Base-by-base conservation (phyloP, 2,797 vertebrate species). In the Epinephelus coioides region DNA sequence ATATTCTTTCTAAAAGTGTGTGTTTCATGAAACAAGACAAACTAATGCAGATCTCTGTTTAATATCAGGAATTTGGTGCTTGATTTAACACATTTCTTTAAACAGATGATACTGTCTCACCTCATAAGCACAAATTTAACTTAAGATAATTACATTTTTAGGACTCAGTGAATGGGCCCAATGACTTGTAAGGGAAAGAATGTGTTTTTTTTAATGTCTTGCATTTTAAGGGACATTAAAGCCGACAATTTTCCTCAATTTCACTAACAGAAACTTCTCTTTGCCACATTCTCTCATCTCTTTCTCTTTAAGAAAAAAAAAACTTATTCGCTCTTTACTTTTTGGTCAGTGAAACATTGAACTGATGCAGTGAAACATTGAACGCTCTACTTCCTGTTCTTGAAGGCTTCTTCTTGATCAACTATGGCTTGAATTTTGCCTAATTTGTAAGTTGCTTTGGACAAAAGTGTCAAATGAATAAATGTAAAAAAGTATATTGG, bases 11-110 rank as follows among this genome's bases (percentile, higher is more conserved):
- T 18, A 44, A 65, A 15, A 57, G 25, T 64, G 10, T 6, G 2
- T 53, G 23, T 44, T 44, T 61, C 6, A 53, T 75, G 25, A 68
- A 68, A 34, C 38, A 60, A 53, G 27, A 54, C 18, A 18, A 53
- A 23, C 21, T 19, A 19, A 10, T 19, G 46, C 38, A 44, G 14
- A 40, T 40, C 23, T 67, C 9, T 30, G 18, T 53, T 62, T 56
- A 56, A 4, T 25, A 15, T 38, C 0, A 38, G n/a, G 10, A 54
- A 6, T 11, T 27, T 62, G 27, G 51, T 53, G 10, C n/a, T 38
- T 38, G 25, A 55, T 19, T 59, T 21, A 38, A 12, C 6, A 5
- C 1, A 34, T 55, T 34, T 54, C 6, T 50, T 43, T 10, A 66
- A 64, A 64, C 11, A 9, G 51, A 19, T 49, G 7, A 49, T 19